Evolutionary conservation across 2,888 invertebrate genomes (phyloP).

Genomic region (Dasypolia templi): DNA sequence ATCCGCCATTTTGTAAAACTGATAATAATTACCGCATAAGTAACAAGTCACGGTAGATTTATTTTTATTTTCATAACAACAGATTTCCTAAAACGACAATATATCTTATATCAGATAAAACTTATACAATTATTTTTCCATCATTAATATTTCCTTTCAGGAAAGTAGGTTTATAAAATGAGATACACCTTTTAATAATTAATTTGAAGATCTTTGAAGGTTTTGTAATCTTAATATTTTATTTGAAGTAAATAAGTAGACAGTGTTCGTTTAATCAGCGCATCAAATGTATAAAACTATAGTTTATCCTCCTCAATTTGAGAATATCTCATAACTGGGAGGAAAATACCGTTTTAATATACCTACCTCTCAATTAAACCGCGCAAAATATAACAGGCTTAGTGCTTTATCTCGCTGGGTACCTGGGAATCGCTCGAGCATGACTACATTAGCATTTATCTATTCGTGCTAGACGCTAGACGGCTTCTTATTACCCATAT

Average conservation of each 20-base stretch:
- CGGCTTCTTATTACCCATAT: conserved; percentile 68
- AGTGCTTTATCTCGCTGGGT: conserved; percentile 54
- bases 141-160: background rate
- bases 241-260: conserved; percentile 13
- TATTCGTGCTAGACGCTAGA: conserved; percentile 71
- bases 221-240: background rate
- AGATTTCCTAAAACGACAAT: conserved; percentile 18
- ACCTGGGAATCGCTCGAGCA: conserved; percentile 70
- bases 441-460: conserved; percentile 75
- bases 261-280: conserved; percentile 13
- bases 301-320: conserved; percentile 52
- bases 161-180: background rate
- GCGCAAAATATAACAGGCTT: conserved; percentile 55
- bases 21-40: conserved; percentile 65
- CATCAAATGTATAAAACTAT: conserved; percentile 30
- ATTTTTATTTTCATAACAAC: conserved; percentile 37
- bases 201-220: no score
- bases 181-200: background rate
- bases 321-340: conserved; percentile 44
- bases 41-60: conserved; percentile 43
- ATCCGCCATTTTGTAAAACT: conserved; percentile 84
- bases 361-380: conserved; percentile 45
- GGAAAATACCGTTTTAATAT: conserved; percentile 52
- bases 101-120: background rate
- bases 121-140: background rate